These are phyloP conservation scores for Recurvirostra avosetta DNA, from an alignment of 2,113 vertebrate species.

Conservation along the genomic window DNA sequence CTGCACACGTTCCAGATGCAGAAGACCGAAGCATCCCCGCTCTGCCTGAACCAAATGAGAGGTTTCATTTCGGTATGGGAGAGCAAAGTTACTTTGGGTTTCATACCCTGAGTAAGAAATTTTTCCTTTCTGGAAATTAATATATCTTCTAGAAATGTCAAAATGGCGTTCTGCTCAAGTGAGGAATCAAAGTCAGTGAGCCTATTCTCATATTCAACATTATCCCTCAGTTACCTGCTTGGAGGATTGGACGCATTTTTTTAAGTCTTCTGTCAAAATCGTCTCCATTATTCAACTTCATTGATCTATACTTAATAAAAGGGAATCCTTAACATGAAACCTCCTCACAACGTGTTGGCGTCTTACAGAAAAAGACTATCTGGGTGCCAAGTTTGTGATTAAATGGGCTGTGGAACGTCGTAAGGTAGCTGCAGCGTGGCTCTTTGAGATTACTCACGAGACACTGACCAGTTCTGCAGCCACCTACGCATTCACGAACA, in stretches of 20 bases:
- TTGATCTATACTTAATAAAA: not conserved
- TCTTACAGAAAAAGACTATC: not conserved
- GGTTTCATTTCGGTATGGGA: not conserved
- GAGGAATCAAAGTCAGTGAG: not conserved
- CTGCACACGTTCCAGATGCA: not conserved
- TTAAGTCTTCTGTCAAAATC: not conserved
- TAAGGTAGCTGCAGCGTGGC: rapidly evolving
- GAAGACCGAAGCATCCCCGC: not conserved
- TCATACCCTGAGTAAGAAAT: not conserved
- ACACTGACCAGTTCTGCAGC: not conserved
- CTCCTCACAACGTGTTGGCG: no score
- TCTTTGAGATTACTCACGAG: not conserved
- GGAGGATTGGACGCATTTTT: not conserved
- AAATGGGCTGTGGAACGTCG: rapidly evolving
- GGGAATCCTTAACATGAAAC: not conserved
- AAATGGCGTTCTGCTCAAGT: not conserved
- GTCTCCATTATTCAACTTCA: not conserved
- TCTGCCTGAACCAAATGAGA: not conserved
- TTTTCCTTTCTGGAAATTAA: not conserved
- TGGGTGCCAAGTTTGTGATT: not conserved
- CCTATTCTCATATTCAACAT: not conserved
- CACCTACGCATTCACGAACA: rapidly evolving
- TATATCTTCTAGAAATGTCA: not conserved
- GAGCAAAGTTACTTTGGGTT: not conserved
- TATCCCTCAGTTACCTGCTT: not conserved